Evolutionary conservation across 2,113 vertebrate species (phyloP), one percentile per base, ranked within the genome.

Genomic region (Lycaon pictus): DNA sequence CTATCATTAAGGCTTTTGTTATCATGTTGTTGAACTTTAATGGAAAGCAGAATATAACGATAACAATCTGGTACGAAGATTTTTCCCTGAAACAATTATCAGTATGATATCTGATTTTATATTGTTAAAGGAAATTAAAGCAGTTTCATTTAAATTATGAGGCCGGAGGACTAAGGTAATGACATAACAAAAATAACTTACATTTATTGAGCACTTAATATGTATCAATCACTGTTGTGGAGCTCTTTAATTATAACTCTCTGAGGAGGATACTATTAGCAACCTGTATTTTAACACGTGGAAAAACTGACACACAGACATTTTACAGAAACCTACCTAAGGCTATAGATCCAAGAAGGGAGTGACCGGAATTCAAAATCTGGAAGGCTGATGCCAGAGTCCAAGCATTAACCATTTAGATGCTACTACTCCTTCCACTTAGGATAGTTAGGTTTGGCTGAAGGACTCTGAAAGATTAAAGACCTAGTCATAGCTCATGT

Each of bases 81-180:
- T 82, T 82, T 90, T 74, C 58, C 58, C 25, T 77, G 72, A 71
- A 81, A 87, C 22, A 55, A 43, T 93, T 86, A 55, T 82, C 27
- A 51, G 22, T 87, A 23, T 53, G 32, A 35, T 71, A 51, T n/a
- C 16, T 32, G 16, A 89, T 90, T 76, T 96, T 86, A 51, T 92
- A 35, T 81, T 96, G 53, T 82, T 71, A 81, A 23, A 56, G 71
- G n/a, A 80, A 72, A 80, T 88, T 65, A 12, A 92, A 85, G 32
- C 6, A 48, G 60, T 74, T 92, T 88, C 53, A 87, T 51, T 93
- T 94, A 77, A 83, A 92, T 88, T 56, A n/a, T 82, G 35, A 91
- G 63, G 71, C 19, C 3, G 32, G 60, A 93, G 43, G 58, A 63
- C 4, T 76, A 86, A 71, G 25, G 12, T 82, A 76, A 51, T 71